Conservation (phyloP, 2,113 vertebrate species). For the Marcusenius ussheri region DNA sequence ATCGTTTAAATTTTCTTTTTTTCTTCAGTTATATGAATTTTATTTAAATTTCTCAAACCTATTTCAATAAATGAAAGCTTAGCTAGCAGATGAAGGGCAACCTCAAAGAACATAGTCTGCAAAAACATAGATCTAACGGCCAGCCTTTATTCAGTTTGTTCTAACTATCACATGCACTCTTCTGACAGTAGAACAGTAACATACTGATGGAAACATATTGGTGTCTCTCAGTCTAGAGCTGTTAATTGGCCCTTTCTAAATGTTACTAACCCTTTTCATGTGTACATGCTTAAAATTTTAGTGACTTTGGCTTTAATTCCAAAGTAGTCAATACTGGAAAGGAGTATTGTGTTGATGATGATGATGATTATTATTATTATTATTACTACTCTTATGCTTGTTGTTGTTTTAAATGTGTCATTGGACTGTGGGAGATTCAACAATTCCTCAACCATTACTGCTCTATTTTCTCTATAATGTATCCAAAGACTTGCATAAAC, state of each 20-base stretch:
- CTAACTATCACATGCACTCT: not conserved
- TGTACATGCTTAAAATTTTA: not conserved
- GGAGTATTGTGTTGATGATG: not conserved
- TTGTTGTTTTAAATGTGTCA: not conserved
- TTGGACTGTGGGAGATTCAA: not conserved
- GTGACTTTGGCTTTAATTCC: not conserved
- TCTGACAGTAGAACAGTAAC: not conserved
- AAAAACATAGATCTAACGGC: not conserved
- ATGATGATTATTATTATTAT: not conserved
- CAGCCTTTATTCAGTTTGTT: not conserved
- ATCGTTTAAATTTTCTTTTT: not conserved
- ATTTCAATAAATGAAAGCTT: not conserved
- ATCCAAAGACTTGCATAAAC: not conserved
- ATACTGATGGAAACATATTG: not conserved
- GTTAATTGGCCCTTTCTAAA: not conserved
- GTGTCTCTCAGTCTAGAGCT: not conserved
- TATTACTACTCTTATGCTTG: not conserved
- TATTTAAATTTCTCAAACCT: not conserved
- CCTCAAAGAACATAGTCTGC: not conserved
- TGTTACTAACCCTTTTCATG: not conserved
- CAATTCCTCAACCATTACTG: not conserved
- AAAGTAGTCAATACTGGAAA: not conserved
- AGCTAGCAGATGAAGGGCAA: not conserved
- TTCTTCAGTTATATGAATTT: not conserved
- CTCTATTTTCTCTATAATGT: not conserved